Evolutionary conservation across 2,888 invertebrate genomes (phyloP), one percentile per base, ranked within the genome.

Genomic region (Apamea epomidion): DNA sequence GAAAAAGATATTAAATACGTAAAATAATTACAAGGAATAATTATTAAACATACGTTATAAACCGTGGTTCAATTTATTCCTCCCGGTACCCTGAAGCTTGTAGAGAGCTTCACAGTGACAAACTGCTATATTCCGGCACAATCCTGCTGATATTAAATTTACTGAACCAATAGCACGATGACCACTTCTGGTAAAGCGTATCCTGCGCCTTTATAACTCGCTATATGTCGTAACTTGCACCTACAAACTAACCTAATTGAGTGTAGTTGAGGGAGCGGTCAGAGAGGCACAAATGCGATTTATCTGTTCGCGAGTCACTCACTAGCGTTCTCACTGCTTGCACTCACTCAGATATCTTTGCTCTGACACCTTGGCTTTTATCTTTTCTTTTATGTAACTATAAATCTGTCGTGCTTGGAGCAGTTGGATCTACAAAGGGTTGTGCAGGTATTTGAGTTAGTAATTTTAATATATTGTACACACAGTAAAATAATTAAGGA

Each of bases 251-350:
- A 93, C 91, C 91, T 93, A 94, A 94, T 95, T 92, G 91, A 92
- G 91, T 91, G 92, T 90, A 91, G 92, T 90, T 90, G 91, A 91
- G 92, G 90, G 91, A 92, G 92, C 91, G 94, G 95, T 92, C 93
- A 93, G 94, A 88, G 90, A 91, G 91, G 91, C 92, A 90, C 91
- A 93, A 94, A 95, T 93, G 92, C 92, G 93, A 95, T 94, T 95
- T 94, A 94, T 94, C 92, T 92, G 91, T 91, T 91, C 87, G 78
- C 85, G 88, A 92, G 89, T 91, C 91, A 90, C 90, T 91, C 88
- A 80, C 72, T 51, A 42, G 58, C 42, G 51, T 62, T 54, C 21
- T 21, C 64, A 25, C 25, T 74, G 45, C 48, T 51, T 76, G 68
- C 68, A 75, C 58, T 72, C 54, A 54, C 64, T 54, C 25, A 62